phyloP scores from a whole-genome alignment of 2,797 vertebrate species.

The Macropus fuliginosus region DNA sequence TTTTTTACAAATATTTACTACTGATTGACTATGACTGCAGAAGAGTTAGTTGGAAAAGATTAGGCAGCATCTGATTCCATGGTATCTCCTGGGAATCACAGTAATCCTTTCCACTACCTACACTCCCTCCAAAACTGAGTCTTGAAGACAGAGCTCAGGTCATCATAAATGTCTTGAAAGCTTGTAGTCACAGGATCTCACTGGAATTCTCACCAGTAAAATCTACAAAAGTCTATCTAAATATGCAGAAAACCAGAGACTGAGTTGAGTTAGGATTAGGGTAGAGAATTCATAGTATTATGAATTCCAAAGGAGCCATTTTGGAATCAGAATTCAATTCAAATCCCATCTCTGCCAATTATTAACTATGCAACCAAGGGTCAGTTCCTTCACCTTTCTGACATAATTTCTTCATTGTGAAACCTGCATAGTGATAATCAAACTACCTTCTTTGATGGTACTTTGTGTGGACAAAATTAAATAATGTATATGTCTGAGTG shows the following conservation, averaged over 20 bases:
- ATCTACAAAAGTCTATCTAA: not conserved
- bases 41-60: not conserved
- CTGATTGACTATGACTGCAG: not conserved
- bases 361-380: not conserved
- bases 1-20: not conserved
- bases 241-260: not conserved
- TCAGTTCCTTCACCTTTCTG: not conserved
- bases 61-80: not conserved
- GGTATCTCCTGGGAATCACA: not conserved
- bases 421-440: not conserved
- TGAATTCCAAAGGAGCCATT: not conserved
- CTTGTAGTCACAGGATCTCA: not conserved
- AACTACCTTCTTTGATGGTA: not conserved
- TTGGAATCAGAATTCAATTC: not conserved
- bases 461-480: not conserved
- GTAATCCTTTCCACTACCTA: not conserved
- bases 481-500: not conserved
- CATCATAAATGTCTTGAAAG: not conserved
- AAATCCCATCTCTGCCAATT: not conserved
- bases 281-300: not conserved
- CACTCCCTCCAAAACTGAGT: not conserved
- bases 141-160: not conserved
- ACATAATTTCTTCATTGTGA: not conserved
- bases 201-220: not conserved
- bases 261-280: not conserved